phyloP scores from a whole-genome alignment of 2,797 vertebrate species.

The Ctenochaetus hawaiiensis region DNA sequence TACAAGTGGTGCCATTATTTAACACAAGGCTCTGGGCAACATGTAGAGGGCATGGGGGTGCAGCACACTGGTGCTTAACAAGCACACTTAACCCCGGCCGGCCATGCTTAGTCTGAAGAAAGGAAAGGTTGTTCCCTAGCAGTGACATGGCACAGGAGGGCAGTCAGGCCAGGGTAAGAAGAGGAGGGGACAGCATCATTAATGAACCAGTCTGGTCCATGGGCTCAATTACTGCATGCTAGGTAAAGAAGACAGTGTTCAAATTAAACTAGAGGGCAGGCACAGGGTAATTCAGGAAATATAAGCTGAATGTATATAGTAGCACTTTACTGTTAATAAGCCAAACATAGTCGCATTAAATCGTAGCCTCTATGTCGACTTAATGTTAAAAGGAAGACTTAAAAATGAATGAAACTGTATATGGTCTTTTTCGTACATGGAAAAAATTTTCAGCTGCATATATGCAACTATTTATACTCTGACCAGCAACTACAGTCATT shows the following conservation, averaged over 20 bases:
- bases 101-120: slow-evolving; percentile 71
- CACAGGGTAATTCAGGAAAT: slow-evolving; percentile 16
- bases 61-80: slow-evolving; percentile 67
- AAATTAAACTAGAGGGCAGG: slow-evolving; percentile 49
- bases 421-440: neutral
- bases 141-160: slow-evolving; percentile 73
- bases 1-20: slow-evolving; percentile 79
- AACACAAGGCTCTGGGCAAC: slow-evolving; percentile 64
- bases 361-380: slow-evolving; percentile 7
- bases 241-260: slow-evolving; percentile 57
- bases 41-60: slow-evolving; percentile 59
- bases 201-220: slow-evolving; percentile 61
- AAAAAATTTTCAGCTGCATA: neutral
- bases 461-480: slow-evolving; percentile 12
- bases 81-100: slow-evolving; percentile 73
- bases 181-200: slow-evolving; percentile 68
- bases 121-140: slow-evolving; percentile 73
- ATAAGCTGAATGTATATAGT: slow-evolving; percentile 19
- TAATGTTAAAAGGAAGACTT: slow-evolving; percentile 17
- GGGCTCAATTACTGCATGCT: slow-evolving; percentile 56
- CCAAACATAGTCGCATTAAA: slow-evolving; percentile 21
- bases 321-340: slow-evolving; percentile 27
- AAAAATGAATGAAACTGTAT: neutral
- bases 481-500: slow-evolving; percentile 11
- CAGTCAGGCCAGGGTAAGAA: slow-evolving; percentile 65